Evolutionary conservation across 1,140 invertebrate genomes (phyloP), one percentile per base, ranked within the genome.

Genomic region (Nasonia longicornis): DNA sequence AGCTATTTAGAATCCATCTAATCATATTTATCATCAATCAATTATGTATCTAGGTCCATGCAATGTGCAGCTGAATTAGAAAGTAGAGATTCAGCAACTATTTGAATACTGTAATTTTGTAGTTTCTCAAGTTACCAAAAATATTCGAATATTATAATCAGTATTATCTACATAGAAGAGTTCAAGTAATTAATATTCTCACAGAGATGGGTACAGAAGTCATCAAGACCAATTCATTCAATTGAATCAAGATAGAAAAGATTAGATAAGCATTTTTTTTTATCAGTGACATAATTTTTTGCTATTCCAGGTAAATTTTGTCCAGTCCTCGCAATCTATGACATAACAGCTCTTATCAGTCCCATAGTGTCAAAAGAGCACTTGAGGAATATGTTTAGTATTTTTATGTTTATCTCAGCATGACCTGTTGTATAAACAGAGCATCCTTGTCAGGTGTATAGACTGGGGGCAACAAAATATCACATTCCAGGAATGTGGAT

Each of bases 281-380:
- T 73, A 52, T 52, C n/a, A 73, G 26, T 73, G 35, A 71, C 29
- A 73, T 73, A 16, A 73, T 14, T 45, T n/a, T 42, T 52, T 7
- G 16, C 3, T 6, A 71, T 42, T n/a, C 35, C 14, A 29, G 14
- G 11, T 52, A 26, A 72, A 72, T 48, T 52, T 73, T 73, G 52
- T 58, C 2, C 38, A 58, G 52, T 52, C 22, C 26, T 73, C 22
- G 4, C 48, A 73, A 52, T 73, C n/a, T 22, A 52, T 73, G 12
- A 73, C 2, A 73, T 26, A 42, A 48, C 20, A n/a, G 20, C 16
- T 73, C 2, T 29, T 26, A 52, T 73, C 42, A 72, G 35, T 42
- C n/a, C 12, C 71, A 73, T 52, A 73, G 2, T 4, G 0, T 52
- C 11, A 14, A 16, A 52, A 72, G 3, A 58, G 16, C 6, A 58